Evolutionary conservation across 2,113 vertebrate genomes (phyloP), one percentile per base, ranked within the genome.

Genomic region (Mormyrus lacerda): DNA sequence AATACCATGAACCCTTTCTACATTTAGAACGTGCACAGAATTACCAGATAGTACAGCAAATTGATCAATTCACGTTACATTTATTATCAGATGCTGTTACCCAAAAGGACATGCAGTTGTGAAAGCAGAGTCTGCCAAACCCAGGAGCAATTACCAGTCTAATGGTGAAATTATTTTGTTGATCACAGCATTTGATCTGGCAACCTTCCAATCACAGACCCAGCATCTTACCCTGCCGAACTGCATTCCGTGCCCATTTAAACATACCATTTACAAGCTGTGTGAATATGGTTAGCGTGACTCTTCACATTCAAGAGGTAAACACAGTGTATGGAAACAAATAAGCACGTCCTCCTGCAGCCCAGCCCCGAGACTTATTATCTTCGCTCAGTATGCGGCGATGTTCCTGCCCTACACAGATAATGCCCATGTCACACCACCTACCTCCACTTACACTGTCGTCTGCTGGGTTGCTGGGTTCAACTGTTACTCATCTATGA

Each of bases 351-450:
- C 85, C 13, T 84, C 76, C 42, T 85, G 44, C 48, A 89, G 85
- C 39, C 50, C 45, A 69, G 45, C 13, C 50, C 31, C 82, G 50
- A 61, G 53, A 24, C 73, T n/a, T 87, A 53, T 47, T 91, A 89
- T 89, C 89, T 91, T 73, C 69, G 73, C 45, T 85, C 50, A 73
- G 90, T 89, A 79, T 61, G 31, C 83, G 88, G 88, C 48, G 83
- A 76, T 65, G 50, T 24, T 47, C 24, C 31, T 53, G 48, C 50
- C 24, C 83, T 92, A 87, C 89, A 87, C 90, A 89, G 88, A 90
- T 91, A 91, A 90, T 89, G 31, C 83, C 82, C 44, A 84, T 83
- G 84, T 55, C 90, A 50, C 69, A 42, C 90, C 90, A 83, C 45
- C 73, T 83, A 55, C 87, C 76, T 50, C 55, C 47, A 45, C 48